Evolutionary conservation across 2,888 invertebrate species (phyloP), one percentile per base, ranked within the genome.

Genomic region (Xanthia icteritia): DNA sequence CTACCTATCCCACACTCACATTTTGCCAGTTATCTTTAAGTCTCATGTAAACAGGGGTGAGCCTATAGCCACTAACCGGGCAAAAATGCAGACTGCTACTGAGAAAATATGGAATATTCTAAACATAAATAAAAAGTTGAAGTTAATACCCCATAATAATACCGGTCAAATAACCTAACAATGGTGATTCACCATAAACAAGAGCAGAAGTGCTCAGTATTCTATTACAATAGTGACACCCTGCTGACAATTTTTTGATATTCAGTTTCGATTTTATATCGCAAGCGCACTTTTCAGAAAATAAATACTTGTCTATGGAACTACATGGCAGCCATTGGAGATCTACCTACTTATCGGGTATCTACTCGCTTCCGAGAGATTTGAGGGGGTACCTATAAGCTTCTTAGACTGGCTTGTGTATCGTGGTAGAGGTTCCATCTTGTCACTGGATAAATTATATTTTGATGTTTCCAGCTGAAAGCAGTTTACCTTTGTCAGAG

Each of bases 311-410:
- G n/a, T n/a, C 20, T 45, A 56, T 66, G 61, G 31, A 56, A 61
- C 17, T 56, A 20, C 39, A n/a, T 8, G 36, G 39, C 17, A n/a
- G n/a, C n/a, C 39, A 42, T 64, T n/a, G 5, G 17, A n/a, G 9
- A 9, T 17, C 2, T 39, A 9, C 5, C 23, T 39, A n/a, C 8
- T 9, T 11, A 17, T 9, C 42, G 17, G 17, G n/a, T 17, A 39
- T n/a, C 17, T 64, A 39, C 39, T 39, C 39, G n/a, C 5, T 39
- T 39, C 39, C 23, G 48, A 39, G 39, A 48, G 15, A 31, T n/a
- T 9, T n/a, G 48, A 13, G 31, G n/a, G 36, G 20, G 39, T 68
- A n/a, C 56, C 48, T 51, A 15, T 61, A 80, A 80, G 48, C 65
- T 20, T 39, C 45, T 79, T 45, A 63, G 3, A 2, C 36, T n/a